These are phyloP conservation scores for Belonocnema kinseyi DNA, from an alignment of 1,140 invertebrate genomes.

Conservation along the genomic window DNA sequence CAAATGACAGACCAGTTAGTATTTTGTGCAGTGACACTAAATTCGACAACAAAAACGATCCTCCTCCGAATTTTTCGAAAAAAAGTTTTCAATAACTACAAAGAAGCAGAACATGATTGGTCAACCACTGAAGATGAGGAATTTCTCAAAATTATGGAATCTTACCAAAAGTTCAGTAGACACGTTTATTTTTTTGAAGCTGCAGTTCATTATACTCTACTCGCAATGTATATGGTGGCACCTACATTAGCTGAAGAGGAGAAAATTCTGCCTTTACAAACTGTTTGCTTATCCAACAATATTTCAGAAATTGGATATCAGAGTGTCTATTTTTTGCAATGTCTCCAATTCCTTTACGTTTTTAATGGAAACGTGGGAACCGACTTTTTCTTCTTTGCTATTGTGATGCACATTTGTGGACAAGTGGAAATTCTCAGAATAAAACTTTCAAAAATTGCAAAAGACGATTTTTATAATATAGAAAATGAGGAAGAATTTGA, in stretches of 20 bases:
- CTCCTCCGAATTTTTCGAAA: not conserved
- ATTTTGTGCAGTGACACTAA: not conserved
- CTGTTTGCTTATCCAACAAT: not conserved
- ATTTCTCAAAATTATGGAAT: not conserved
- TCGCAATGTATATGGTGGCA: constrained; percentile 11
- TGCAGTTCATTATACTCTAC: not conserved
- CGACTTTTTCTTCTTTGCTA: not conserved
- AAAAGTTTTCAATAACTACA: not conserved
- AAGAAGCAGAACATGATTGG: not conserved
- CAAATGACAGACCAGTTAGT: not conserved
- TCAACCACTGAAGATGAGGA: not conserved
- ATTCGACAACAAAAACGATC: not conserved
- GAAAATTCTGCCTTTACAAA: not conserved
- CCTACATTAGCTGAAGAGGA: not conserved
- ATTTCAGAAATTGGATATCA: not conserved
- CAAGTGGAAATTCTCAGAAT: not conserved
- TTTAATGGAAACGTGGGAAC: not conserved
- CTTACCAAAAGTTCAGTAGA: not conserved
- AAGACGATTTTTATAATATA: not conserved
- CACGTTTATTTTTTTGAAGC: constrained; percentile 2
- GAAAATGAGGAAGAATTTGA: not conserved
- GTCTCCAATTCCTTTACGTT: not conserved
- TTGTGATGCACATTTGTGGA: not conserved
- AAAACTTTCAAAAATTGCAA: not conserved
- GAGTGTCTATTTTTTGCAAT: not conserved